Evolutionary conservation across 2,888 invertebrate genomes (phyloP).

Genomic region (Octonoba sinensis): DNA sequence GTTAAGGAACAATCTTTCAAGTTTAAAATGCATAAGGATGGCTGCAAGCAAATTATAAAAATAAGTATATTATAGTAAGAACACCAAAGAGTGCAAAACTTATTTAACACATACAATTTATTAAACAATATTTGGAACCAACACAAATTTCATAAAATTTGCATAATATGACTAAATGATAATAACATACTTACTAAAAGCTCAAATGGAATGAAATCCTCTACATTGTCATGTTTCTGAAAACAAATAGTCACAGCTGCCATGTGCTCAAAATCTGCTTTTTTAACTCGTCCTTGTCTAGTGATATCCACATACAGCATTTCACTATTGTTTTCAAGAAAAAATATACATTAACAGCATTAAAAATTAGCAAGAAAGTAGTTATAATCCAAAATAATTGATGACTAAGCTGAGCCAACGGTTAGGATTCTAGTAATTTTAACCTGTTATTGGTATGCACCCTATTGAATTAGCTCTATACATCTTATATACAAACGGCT

Average conservation of each 20-base stretch:
- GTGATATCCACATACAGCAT: constrained; percentile 36
- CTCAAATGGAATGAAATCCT: constrained; percentile 38
- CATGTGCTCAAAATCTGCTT: constrained; percentile 18
- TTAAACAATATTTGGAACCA: too few species aligned
- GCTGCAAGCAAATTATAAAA: constrained; percentile 8
- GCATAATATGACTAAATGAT: too few species aligned
- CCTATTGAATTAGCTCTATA: too few species aligned
- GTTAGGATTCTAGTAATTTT: too few species aligned
- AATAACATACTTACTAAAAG: constrained; percentile 12
- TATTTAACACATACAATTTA: too few species aligned
- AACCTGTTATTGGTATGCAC: too few species aligned
- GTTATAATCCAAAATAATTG: too few species aligned
- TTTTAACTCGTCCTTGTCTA: constrained; percentile 29
- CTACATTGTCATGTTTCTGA: constrained; percentile 12
- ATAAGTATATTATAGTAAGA: background rate
- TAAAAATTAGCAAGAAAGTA: too few species aligned
- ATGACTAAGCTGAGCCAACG: too few species aligned
- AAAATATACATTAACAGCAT: background rate
- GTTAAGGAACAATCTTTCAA: constrained; percentile 49
- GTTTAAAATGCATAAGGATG: constrained; percentile 46
- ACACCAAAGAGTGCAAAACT: background rate
- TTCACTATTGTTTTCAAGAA: constrained; percentile 27
- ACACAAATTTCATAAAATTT: too few species aligned
- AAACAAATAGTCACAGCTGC: constrained; percentile 39
- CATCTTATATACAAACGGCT: too few species aligned